phyloP scores from a whole-genome alignment of 2,797 vertebrate genomes.

The Moxostoma hubbsi region DNA sequence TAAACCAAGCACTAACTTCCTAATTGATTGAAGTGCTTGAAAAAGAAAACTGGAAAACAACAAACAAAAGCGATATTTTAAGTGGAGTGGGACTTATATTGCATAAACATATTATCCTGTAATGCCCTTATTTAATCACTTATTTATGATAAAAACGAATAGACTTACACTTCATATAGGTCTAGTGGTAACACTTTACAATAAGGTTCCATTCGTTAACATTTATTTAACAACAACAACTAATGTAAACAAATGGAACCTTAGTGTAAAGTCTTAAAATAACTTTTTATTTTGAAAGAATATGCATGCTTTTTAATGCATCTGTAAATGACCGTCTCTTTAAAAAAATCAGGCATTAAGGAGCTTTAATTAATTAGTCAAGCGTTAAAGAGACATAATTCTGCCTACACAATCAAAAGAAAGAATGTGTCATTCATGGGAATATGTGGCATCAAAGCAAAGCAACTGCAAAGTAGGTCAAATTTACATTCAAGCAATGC shows the following conservation, averaged over 20 bases:
- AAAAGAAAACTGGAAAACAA: neutral
- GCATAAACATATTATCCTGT: neutral
- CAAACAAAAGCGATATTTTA: neutral
- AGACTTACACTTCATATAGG: too few species aligned
- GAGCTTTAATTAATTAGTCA: neutral
- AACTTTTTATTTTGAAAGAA: too few species aligned
- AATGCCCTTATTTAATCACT: neutral
- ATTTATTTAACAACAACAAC: too few species aligned
- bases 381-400: neutral
- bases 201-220: too few species aligned
- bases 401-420: neutral
- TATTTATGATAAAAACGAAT: too few species aligned
- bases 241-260: too few species aligned
- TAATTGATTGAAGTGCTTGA: neutral
- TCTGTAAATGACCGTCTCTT: neutral
- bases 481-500: constrained; percentile 18
- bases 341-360: neutral
- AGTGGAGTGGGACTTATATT: neutral
- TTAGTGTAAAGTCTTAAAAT: too few species aligned
- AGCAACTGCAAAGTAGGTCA: constrained; percentile 26
- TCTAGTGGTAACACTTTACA: too few species aligned
- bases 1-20: neutral
- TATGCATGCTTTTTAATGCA: neutral
- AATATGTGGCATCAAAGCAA: constrained; percentile 16
- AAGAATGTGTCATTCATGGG: constrained; percentile 13